These are phyloP conservation scores for Camptogramma bilineatum DNA, from an alignment of 2,888 invertebrate species.

Conservation along the genomic window DNA sequence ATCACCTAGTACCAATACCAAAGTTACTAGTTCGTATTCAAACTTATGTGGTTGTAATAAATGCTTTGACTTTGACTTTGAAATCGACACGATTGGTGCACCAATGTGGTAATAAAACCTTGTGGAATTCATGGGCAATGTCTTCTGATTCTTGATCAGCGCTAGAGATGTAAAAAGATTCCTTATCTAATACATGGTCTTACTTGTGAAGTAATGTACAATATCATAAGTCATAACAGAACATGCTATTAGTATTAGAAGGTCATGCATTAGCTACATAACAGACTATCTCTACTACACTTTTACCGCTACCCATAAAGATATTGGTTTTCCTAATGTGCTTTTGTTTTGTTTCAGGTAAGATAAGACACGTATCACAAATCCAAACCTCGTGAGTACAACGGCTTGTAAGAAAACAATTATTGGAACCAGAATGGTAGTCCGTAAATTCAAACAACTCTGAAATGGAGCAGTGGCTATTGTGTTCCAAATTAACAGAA, in stretches of 20 bases:
- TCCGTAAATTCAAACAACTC: conserved; percentile 32
- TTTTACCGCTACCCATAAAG: conserved; percentile 28
- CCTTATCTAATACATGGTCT: not conserved
- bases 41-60: not conserved
- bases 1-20: not conserved
- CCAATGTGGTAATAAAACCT: not conserved
- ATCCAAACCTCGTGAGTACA: conserved; percentile 19
- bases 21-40: not conserved
- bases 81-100: not conserved
- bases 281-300: conserved; percentile 8
- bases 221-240: not conserved
- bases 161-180: not conserved
- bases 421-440: conserved; percentile 27
- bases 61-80: not conserved
- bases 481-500: conserved; percentile 41
- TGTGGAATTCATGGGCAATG: not conserved
- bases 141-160: not conserved
- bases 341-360: conserved; percentile 53
- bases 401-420: conserved; percentile 14
- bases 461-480: conserved; percentile 36
- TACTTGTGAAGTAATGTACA: not conserved
- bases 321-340: conserved; percentile 29
- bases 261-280: not conserved
- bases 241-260: not conserved
- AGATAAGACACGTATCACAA: conserved; percentile 40